Evolutionary conservation across 2,888 invertebrate species (phyloP), one percentile per base, ranked within the genome.

Genomic region (Disparrhopalites patrizii): DNA sequence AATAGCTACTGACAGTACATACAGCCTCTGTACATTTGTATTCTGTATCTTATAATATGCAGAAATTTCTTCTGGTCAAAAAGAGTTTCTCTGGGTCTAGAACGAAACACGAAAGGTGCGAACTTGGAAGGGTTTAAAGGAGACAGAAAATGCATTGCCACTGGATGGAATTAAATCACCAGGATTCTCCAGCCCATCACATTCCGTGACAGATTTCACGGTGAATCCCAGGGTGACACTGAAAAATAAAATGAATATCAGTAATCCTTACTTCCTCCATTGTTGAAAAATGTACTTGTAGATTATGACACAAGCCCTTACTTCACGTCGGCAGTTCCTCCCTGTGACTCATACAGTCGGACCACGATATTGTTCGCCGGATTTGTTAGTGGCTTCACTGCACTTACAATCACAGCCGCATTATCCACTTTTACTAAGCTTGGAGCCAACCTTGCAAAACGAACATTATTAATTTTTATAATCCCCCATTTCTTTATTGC

Each of bases 271-370:
- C n/a, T n/a, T n/a, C n/a, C n/a, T n/a, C n/a, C n/a, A n/a, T n/a
- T n/a, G n/a, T n/a, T n/a, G n/a, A n/a, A n/a, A n/a, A n/a, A n/a
- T n/a, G n/a, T n/a, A n/a, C n/a, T n/a, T n/a, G n/a, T n/a, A n/a
- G n/a, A n/a, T n/a, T n/a, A n/a, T n/a, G n/a, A n/a, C n/a, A n/a
- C n/a, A n/a, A n/a, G n/a, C n/a, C n/a, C 15, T 36, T 36, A 36
- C 36, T 15, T 36, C 7, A 36, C 36, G 15, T 36, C 36, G 15
- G 36, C 36, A 7, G n/a, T 23, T 3, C 52, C 52, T 8, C 52
- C 52, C 7, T 54, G 52, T 15, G 52, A 54, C n/a, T 54, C 52
- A 30, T 54, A 54, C 5, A 54, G 30, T 7, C 52, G 27, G 15
- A 30, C 30, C 28, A 54, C 27, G 18, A 54, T 27, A 2, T 18